A percentile compares a stretch with the other conserved stretches of the same genome.
These are phyloP conservation scores for Cheirogaleus medius DNA, from an alignment of 2,113 vertebrate genomes.

Conservation along the genomic window DNA sequence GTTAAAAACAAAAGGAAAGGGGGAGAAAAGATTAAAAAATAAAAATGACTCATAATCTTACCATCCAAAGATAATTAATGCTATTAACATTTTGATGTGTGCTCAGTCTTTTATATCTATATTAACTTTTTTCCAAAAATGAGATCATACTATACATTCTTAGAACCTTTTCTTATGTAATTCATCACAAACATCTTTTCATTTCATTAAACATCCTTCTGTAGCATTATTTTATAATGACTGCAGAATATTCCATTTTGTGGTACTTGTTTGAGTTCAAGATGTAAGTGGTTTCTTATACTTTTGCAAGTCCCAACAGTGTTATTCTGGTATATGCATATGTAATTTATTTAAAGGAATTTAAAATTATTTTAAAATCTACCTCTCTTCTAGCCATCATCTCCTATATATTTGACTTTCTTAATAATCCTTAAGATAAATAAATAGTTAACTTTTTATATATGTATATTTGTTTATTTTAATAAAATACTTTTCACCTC, in stretches of 20 bases:
- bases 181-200: conserved; percentile 16
- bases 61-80: conserved; percentile 26
- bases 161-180: conserved; percentile 41
- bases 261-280: background rate
- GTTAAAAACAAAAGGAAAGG: background rate
- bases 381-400: background rate
- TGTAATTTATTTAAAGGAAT: conserved; percentile 35
- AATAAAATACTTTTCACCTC: conserved; percentile 54
- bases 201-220: conserved; percentile 30
- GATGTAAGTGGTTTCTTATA: conserved; percentile 12
- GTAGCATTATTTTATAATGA: conserved; percentile 26
- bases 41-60: background rate
- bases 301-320: background rate
- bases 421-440: conserved; percentile 4
- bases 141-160: conserved; percentile 24
- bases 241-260: conserved; percentile 4
- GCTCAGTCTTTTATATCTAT: conserved; percentile 34
- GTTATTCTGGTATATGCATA: background rate
- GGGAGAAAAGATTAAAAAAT: background rate
- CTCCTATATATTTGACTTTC: conserved; percentile 8
- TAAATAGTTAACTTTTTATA: background rate
- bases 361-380: conserved; percentile 1
- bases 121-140: conserved; percentile 18
- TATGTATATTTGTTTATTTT: conserved; percentile 38
- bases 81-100: background rate